Percentiles rank a stretch among this genome's conserved stretches.
Conservation (phyloP, 1,140 invertebrate species). For the Streblospio benedicti region DNA sequence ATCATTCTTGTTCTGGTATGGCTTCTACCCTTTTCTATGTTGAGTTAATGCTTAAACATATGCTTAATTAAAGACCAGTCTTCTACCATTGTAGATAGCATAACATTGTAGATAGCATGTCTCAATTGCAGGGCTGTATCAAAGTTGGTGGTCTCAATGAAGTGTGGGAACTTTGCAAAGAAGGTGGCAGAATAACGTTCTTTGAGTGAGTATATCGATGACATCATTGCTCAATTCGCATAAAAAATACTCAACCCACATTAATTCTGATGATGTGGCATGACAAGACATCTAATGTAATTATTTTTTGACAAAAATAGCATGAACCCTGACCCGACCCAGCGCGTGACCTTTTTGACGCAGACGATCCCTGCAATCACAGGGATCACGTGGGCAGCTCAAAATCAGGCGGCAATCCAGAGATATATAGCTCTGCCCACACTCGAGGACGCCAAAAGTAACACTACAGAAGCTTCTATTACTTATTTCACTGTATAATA, state of each 20-base stretch:
- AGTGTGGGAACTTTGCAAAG: background rate
- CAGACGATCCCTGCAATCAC: background rate
- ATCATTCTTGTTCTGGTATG: conserved; percentile 5
- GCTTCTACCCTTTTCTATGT: no score
- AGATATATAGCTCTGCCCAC: conserved; percentile 8
- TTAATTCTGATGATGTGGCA: no score
- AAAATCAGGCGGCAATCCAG: conserved; percentile 4
- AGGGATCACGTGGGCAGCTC: no score
- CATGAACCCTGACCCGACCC: conserved; percentile 8
- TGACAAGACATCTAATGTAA: no score
- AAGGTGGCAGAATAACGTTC: conserved; percentile 4
- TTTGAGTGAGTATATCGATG: conserved; percentile 12
- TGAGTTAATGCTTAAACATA: no score
- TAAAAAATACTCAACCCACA: no score
- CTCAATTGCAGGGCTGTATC: background rate
- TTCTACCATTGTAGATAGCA: no score
- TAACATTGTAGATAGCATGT: conserved; percentile 6
- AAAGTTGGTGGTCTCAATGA: background rate
- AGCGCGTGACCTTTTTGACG: conserved; percentile 7
- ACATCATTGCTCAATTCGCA: no score
- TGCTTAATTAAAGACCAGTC: no score
- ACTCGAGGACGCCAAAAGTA: background rate
- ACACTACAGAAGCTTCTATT: no score
- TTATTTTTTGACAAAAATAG: no score
- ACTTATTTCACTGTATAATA: no score